Evolutionary conservation across 2,113 vertebrate genomes (phyloP).

Genomic region (Meleagris gallopavo): DNA sequence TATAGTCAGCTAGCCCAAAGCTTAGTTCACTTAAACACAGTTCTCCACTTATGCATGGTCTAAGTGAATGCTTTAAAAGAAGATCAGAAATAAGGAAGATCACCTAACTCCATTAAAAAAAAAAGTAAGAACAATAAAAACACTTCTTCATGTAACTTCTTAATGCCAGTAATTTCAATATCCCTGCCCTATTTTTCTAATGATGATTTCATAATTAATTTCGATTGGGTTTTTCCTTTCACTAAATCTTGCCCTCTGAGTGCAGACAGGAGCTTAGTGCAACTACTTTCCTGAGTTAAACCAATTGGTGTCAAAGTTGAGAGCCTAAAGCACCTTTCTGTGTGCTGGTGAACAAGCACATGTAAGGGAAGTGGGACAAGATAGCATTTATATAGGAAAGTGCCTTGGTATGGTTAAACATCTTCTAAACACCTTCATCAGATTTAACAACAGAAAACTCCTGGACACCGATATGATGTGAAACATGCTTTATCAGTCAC

Average conservation of each 20-base stretch:
- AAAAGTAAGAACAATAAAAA: background rate
- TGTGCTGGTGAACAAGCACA: background rate
- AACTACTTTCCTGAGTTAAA: background rate
- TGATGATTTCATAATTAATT: background rate
- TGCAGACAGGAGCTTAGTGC: background rate
- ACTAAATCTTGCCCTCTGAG: background rate
- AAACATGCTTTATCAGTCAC: background rate
- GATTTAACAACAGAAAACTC: background rate
- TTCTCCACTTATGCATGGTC: background rate
- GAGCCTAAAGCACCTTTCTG: fast-evolving
- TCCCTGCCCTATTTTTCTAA: background rate
- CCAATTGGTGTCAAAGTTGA: background rate
- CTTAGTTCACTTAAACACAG: background rate
- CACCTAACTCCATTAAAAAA: background rate
- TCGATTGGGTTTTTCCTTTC: background rate
- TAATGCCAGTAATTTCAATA: background rate
- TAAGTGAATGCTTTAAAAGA: background rate
- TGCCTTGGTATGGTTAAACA: background rate
- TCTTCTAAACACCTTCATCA: background rate
- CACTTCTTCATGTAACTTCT: background rate
- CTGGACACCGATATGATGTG: background rate
- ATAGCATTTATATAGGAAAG: background rate
- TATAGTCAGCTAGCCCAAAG: constrained; percentile 37
- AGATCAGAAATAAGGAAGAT: background rate
- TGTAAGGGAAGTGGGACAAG: background rate